Evolutionary conservation across 2,797 vertebrate genomes (phyloP), one percentile per base, ranked within the genome.

Genomic region (Rhodeus uyekii): DNA sequence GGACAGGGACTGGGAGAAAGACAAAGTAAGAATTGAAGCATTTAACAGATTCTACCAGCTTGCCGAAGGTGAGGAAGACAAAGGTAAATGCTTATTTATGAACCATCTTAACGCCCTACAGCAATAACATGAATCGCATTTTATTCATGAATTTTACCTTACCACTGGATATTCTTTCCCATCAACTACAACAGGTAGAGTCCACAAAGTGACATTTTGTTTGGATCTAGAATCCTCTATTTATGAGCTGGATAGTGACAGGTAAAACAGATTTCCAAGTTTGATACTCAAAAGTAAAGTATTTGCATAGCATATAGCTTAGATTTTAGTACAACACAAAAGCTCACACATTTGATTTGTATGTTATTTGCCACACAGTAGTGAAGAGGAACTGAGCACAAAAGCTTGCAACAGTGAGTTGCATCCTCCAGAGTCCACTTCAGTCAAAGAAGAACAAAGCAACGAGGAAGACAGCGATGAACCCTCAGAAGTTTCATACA

Each of bases 171-270:
- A 61, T 63, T 68, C 7, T 69, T n/a, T 39, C 74, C 77, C 3
- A 78, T 55, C 82, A 81, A 53, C 29, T 38, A 83, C 78, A 81
- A 79, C 55, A 95, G 94, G 24, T 44, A 92, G 92, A 77, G 90
- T 85, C 75, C 91, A 32, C 44, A 94, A 91, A 83, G 94, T 95
- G 73, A 90, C 92, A 83, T 95, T 95, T 89, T 86, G 88, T 81
- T 34, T 85, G 42, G 88, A 94, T 10, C 84, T 83, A 38, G 64
- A 82, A 58, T 69, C 90, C 67, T 92, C 90, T 83, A 88, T 89
- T 82, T 89, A 91, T 86, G 86, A 87, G 65, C 92, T 90, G 84
- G 93, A 94, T 22, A 91, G 84, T 71, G 90, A 93, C 76, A 93
- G 92, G 94, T 94, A 84, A 85, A 87, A 24, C 22, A 19, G 71